These are phyloP conservation scores for Cataglyphis cursor DNA, from an alignment of 2,888 invertebrate species.

Conservation along the genomic window DNA sequence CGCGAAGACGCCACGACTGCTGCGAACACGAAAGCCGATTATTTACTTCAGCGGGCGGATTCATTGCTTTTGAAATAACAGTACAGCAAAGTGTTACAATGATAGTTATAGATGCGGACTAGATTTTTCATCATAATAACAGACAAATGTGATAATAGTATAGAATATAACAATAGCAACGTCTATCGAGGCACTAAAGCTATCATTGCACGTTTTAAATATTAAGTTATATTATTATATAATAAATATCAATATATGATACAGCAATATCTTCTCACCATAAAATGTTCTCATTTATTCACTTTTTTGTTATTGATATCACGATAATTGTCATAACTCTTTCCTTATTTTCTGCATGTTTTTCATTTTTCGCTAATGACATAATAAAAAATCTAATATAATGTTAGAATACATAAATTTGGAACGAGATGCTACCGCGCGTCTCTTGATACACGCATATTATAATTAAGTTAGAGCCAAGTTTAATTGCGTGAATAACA, in stretches of 20 bases:
- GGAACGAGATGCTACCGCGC: background rate
- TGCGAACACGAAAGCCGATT: slow-evolving; percentile 46
- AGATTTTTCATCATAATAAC: slow-evolving; percentile 37
- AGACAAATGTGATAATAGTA: slow-evolving; percentile 21
- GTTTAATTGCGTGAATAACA: slow-evolving; percentile 10
- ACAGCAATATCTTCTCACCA: background rate
- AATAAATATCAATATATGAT: background rate
- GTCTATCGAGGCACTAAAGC: background rate
- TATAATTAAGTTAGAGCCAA: slow-evolving; percentile 5
- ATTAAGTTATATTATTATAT: background rate
- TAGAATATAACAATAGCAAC: background rate
- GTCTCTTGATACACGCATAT: background rate
- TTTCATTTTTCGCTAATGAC: background rate
- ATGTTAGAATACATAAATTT: background rate
- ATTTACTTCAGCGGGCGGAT: slow-evolving; percentile 52
- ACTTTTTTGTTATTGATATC: background rate
- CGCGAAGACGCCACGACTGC: slow-evolving; percentile 39
- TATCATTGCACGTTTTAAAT: background rate
- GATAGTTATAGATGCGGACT: slow-evolving; percentile 19
- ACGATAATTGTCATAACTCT: background rate
- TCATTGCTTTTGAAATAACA: slow-evolving; percentile 53
- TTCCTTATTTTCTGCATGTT: background rate
- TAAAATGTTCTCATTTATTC: background rate
- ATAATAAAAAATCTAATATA: background rate
- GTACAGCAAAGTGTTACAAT: slow-evolving; percentile 36